Conservation (phyloP, 1,140 invertebrate genomes). For the Metaphire vulgaris region DNA sequence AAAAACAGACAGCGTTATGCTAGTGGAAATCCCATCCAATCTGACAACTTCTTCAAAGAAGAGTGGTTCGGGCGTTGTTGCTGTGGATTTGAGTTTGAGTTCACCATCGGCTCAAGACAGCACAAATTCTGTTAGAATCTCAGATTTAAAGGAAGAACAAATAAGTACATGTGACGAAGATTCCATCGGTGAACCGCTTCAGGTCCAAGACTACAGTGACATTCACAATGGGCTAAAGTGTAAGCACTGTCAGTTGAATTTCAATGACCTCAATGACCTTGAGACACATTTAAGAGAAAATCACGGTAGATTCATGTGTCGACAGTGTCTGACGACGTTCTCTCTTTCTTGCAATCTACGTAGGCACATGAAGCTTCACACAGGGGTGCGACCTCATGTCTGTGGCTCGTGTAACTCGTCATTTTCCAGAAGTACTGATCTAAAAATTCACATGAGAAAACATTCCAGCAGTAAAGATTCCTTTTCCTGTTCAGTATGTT, state of each 20-base stretch:
- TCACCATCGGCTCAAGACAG: not conserved
- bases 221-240: not conserved
- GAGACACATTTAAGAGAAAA: slow-evolving; percentile 11
- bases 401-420: slow-evolving; percentile 13
- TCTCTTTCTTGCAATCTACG: slow-evolving; percentile 21
- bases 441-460: slow-evolving; percentile 20
- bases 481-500: not conserved
- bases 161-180: not conserved
- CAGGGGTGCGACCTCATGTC: slow-evolving; percentile 17
- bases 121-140: not conserved
- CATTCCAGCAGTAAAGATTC: not conserved
- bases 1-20: not conserved
- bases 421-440: slow-evolving; percentile 20
- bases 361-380: slow-evolving; percentile 25
- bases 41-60: not conserved
- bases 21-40: not conserved
- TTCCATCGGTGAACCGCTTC: not conserved
- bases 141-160: not conserved
- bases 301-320: slow-evolving; percentile 18
- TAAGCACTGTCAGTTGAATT: slow-evolving; percentile 13
- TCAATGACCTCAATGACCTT: not conserved
- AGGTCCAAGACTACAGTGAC: not conserved
- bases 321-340: slow-evolving; percentile 22
- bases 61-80: not conserved
- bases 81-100: not conserved